Evolutionary conservation across 2,888 invertebrate genomes (phyloP), one percentile per base, ranked within the genome.

Genomic region (Ophion costatus): DNA sequence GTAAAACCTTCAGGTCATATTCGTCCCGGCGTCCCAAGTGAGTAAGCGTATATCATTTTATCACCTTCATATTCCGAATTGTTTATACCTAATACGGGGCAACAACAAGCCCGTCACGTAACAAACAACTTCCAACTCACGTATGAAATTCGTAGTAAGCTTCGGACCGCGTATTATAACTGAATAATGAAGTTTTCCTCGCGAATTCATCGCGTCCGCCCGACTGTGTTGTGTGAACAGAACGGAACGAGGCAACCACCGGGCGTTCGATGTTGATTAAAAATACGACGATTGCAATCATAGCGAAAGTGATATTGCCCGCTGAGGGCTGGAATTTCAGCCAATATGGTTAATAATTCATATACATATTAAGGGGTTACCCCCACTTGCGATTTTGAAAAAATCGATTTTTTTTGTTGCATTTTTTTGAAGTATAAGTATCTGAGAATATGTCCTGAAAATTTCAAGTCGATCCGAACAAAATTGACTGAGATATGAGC

Each of bases 101-200:
- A 24, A 64, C 79, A 64, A 79, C 57, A 66, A 33, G 17, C 29
- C 22, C 11, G 24, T 14, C 45, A 33, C 29, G 45, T 56, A 71
- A 63, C 70, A 33, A 80, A 70, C 14, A 33, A 56, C 33, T 76
- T 24, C 38, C 64, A 76, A 70, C 67, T 76, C 70, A 75, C 57
- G 3, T 2, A 7, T 14, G 33, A 59, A 61, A 80, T 69, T 33
- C 61, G 70, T 63, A 33, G 11, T 14, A 5, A 69, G 24, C 20
- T 14, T 17, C 56, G 33, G 14, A 29, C 42, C 69, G n/a, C 38
- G 42, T 22, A 69, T 77, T 45, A 24, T 38, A 20, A 22, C 22
- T 22, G 63, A 33, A 38, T 57, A 70, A 71, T 56, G 56, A 42
- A 42, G 63, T 79, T 63, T 79, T 63, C 51, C 38, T 11, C 29